These are phyloP conservation scores for Tympanoctomys barrerae DNA, from an alignment of 2,797 vertebrate species.

Conservation along the genomic window DNA sequence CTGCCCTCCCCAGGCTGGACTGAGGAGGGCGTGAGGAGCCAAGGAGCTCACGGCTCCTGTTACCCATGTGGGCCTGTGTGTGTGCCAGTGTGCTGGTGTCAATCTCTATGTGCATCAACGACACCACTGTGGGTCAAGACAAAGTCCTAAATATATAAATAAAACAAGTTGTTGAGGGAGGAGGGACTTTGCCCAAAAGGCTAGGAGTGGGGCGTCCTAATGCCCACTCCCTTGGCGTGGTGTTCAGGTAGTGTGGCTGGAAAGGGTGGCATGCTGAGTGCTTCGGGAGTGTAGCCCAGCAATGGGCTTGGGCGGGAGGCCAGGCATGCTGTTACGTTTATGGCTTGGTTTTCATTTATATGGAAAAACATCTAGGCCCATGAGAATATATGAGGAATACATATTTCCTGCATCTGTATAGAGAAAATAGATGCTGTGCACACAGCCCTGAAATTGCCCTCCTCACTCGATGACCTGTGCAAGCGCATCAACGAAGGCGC, in stretches of 20 bases:
- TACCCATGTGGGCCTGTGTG: neutral
- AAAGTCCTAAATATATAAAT: neutral
- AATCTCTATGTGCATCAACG: neutral
- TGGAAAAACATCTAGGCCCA: neutral
- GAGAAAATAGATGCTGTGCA: neutral
- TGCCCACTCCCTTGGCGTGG: no score
- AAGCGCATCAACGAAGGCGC: neutral
- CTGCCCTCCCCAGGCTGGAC: neutral
- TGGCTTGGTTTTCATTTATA: neutral
- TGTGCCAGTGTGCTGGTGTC: neutral
- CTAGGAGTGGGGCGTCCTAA: neutral
- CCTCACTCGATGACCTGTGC: neutral
- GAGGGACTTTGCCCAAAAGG: neutral
- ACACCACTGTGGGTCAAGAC: neutral
- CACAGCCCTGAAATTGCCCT: neutral
- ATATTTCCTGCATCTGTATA: neutral
- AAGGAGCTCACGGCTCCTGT: neutral
- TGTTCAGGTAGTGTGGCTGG: neutral
- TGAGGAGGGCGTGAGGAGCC: neutral
- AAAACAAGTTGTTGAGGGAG: neutral
- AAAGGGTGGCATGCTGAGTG: neutral
- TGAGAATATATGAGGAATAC: neutral
- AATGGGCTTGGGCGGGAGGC: neutral
- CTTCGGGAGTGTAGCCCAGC: no score
- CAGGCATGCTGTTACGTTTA: neutral